Base-by-base conservation (phyloP, 2,888 invertebrate species). In the Andrena trimmerana region DNA sequence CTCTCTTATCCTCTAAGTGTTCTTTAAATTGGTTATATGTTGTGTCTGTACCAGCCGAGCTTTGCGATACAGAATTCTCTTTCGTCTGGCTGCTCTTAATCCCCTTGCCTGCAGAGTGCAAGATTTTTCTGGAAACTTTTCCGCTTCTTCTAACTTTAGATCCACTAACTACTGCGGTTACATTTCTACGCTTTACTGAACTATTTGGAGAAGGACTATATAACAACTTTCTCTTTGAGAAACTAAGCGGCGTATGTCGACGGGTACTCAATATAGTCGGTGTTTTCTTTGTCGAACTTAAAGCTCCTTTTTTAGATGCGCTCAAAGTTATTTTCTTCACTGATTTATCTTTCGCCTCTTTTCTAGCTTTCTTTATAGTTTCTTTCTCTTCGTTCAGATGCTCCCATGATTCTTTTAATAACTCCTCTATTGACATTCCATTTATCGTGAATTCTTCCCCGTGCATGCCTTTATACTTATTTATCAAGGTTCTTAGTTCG, bases 351-450 rank as follows among this genome's bases (percentile, higher is more conserved):
- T 85, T 86, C 0, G 84, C 81, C 6, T 88, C 85, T 33, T 87
- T 89, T 42, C 86, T 92, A 13, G 92, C 92, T 52, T 90, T 88
- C 70, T 93, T 94, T 57, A 93, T 89, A 6, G 88, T 90, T 83
- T 94, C 93, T 78, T 93, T 94, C 86, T 95, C 95, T 71, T 95
- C 95, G 90, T 96, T 96, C 83, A 96, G 95, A 0, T 95, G 94
- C 75, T 96, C 95, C 95, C 96, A 96, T 13, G 96, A 95, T 2
- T 95, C 95, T 24, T 95, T 94, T 88, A 97, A 96, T 10, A 95
- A 94, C 63, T 96, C 95, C 2, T 95, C 91, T 2, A 97, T 94
- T 7, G 96, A 95, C 77, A 95, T 94, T 0, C 97, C 97, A 50
- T 78, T 95, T 0, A 96, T 95, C 0, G 95, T 94, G 90, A 97